Percentiles rank a stretch among this genome's conserved stretches.
Conservation (phyloP, 2,113 vertebrate species). For the Lepidothrix coronata region DNA sequence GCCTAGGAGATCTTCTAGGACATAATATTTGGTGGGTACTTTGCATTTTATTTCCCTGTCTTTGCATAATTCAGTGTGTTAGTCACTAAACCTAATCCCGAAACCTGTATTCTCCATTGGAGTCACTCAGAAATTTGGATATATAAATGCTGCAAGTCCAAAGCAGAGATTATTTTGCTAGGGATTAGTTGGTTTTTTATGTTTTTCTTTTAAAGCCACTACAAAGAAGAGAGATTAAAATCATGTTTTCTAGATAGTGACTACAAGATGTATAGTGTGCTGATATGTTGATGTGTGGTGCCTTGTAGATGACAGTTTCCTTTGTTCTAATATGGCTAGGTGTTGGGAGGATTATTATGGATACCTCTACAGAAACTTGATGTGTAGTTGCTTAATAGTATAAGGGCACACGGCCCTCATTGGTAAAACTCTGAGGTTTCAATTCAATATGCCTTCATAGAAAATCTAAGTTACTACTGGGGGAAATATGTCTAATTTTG, state of each 20-base stretch:
- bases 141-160: background rate
- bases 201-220: background rate
- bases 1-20: background rate
- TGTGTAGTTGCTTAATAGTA: background rate
- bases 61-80: background rate
- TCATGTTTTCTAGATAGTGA: background rate
- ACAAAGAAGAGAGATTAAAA: background rate
- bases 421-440: background rate
- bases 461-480: background rate
- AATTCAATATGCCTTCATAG: background rate
- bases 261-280: background rate
- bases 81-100: background rate
- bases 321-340: background rate
- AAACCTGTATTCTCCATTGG: background rate
- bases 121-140: background rate
- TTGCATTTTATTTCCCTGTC: background rate
- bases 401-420: accelerated
- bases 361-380: background rate
- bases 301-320: background rate
- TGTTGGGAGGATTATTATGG: background rate
- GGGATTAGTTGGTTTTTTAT: background rate
- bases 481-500: background rate
- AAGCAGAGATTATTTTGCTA: background rate
- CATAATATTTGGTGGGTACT: background rate
- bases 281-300: background rate